These are phyloP conservation scores for Oscheius sp. DNA, from an alignment of 2,888 invertebrate species.

Conservation along the genomic window DNA sequence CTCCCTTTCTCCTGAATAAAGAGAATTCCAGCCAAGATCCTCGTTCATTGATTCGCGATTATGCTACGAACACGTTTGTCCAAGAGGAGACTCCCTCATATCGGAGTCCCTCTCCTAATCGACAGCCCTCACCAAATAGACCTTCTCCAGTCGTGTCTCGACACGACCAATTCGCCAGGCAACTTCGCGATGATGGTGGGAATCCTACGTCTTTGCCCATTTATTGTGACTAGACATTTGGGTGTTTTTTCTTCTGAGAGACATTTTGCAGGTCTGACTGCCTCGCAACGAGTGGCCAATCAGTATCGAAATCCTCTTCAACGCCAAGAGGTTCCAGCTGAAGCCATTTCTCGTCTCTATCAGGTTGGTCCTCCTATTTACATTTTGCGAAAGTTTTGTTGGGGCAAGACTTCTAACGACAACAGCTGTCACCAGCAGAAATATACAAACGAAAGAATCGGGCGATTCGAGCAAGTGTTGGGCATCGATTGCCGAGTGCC, in stretches of 20 bases:
- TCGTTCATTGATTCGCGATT: conserved; percentile 50
- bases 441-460: conserved; percentile 13
- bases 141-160: background rate
- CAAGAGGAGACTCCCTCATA: conserved; percentile 1
- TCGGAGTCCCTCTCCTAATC: conserved; percentile 4
- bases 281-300: conserved; percentile 60
- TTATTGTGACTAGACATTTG: too few relatives aligned
- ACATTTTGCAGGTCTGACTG: conserved; percentile 53
- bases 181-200: conserved; percentile 44
- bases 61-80: conserved; percentile 46
- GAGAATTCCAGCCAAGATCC: conserved; percentile 27
- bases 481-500: conserved; percentile 9
- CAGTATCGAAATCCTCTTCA: conserved; percentile 47
- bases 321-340: conserved; percentile 37
- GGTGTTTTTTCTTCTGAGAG: background rate
- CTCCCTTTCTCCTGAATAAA: too few relatives aligned
- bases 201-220: background rate
- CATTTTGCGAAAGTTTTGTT: background rate
- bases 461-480: background rate
- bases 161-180: conserved; percentile 36
- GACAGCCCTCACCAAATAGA: background rate
- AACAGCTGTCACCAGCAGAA: conserved; percentile 9
- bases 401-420: background rate
- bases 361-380: conserved; percentile 15
- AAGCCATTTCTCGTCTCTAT: conserved; percentile 27